phyloP scores from a whole-genome alignment of 2,888 invertebrate species.

The Phymatocera aterrima region DNA sequence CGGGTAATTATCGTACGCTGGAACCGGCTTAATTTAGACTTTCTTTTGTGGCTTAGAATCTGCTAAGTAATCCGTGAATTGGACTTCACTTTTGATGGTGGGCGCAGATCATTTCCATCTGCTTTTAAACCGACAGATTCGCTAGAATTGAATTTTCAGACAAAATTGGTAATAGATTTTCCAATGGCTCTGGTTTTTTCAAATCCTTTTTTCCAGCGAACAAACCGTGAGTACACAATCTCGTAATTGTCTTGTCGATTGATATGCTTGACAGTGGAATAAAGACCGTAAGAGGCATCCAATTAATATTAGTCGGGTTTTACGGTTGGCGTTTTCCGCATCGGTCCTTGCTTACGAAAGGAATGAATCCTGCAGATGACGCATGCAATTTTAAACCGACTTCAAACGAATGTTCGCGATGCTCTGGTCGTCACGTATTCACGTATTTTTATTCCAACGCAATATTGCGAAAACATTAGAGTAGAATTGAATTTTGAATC shows the following conservation, averaged over 20 bases:
- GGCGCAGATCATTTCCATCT: background rate
- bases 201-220: background rate
- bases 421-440: background rate
- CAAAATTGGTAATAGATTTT: background rate
- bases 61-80: constrained; percentile 19
- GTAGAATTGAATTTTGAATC: too few species aligned
- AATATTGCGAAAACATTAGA: background rate
- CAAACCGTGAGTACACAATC: background rate
- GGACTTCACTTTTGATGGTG: background rate
- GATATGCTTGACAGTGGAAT: background rate
- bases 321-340: background rate
- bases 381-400: background rate
- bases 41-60: constrained; percentile 2
- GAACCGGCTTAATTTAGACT: background rate
- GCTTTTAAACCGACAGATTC: background rate
- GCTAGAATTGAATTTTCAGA: background rate
- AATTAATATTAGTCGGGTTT: background rate
- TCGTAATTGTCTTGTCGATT: background rate
- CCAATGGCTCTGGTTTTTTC: background rate
- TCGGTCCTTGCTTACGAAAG: background rate
- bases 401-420: background rate
- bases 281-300: background rate
- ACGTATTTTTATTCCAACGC: background rate
- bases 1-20: constrained; percentile 10
- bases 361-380: background rate